Evolutionary conservation across 2,888 invertebrate genomes (phyloP), one percentile per base, ranked within the genome.

Genomic region (Plagodis pulveraria): DNA sequence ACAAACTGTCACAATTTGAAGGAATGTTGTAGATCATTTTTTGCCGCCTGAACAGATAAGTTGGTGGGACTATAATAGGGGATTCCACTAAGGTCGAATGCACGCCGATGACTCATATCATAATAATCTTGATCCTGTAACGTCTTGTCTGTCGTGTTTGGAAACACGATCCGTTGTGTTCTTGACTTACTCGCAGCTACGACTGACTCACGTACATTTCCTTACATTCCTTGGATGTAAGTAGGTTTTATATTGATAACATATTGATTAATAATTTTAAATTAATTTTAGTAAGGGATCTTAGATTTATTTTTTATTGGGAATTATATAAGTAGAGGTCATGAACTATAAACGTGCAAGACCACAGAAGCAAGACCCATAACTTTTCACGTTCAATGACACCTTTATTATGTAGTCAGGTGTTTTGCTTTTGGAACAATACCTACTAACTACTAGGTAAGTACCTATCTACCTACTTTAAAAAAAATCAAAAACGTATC

Each of bases 21-120:
- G n/a, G n/a, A n/a, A n/a, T n/a, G n/a, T n/a, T n/a, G n/a, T n/a
- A n/a, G n/a, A n/a, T n/a, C n/a, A n/a, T n/a, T n/a, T n/a, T n/a
- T n/a, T n/a, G n/a, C n/a, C n/a, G n/a, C n/a, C n/a, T n/a, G n/a
- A n/a, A n/a, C n/a, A n/a, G n/a, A n/a, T n/a, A n/a, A n/a, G n/a
- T n/a, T n/a, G n/a, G n/a, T n/a, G n/a, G n/a, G n/a, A n/a, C n/a
- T n/a, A 1, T 38, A 8, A 38, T 38, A 0, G 7, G 77, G 78
- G 78, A 74, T 80, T 81, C 81, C 78, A 76, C 78, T 72, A 75
- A 83, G 84, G 82, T 84, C 80, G 72, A 69, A 77, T 78, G 72
- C 74, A 76, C 71, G 52, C 50, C 66, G 66, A 73, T 88, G 87
- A 84, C 70, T 88, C 86, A 87, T 69, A 76, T 72, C 67, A 22